phyloP scores from a whole-genome alignment of 2,888 invertebrate species.

The Polydrusus pterygomalis region DNA sequence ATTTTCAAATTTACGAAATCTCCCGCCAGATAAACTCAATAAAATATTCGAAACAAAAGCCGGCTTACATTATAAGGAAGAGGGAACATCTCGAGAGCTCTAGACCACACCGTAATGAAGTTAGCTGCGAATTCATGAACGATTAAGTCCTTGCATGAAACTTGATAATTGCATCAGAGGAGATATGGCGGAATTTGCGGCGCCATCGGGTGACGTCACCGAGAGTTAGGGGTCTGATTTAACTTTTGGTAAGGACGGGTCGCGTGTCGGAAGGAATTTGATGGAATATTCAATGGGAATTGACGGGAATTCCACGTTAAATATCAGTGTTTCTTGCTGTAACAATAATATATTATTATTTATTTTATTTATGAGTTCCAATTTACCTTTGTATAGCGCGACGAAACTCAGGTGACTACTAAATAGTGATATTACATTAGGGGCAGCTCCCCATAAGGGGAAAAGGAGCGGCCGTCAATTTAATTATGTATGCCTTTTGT shows the following conservation, averaged over 20 bases:
- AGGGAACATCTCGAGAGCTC: constrained; percentile 43
- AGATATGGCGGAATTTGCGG: constrained; percentile 36
- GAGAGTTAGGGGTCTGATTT: constrained; percentile 21
- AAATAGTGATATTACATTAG: no score
- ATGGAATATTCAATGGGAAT: not conserved
- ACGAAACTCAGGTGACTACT: no score
- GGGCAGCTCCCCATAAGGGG: no score
- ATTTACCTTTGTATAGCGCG: no score
- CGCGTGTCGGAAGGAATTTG: not conserved
- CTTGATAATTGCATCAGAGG: constrained; percentile 53
- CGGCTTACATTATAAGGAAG: constrained; percentile 37
- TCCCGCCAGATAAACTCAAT: constrained; percentile 29
- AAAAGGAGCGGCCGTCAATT: no score
- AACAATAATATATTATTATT: no score
- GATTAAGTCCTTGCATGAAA: constrained; percentile 53
- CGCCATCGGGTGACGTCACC: constrained; percentile 14
- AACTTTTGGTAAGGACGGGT: constrained; percentile 9
- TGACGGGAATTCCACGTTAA: no score
- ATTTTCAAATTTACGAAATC: constrained; percentile 19
- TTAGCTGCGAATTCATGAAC: constrained; percentile 51
- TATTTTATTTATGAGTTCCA: no score
- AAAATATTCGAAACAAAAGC: constrained; percentile 49
- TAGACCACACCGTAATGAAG: constrained; percentile 46
- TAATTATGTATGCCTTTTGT: no score
- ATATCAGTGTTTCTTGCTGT: no score